A percentile compares a stretch with the other conserved stretches of the same genome.
These are phyloP conservation scores for Drosophila equinoxialis DNA, from an alignment of 1,140 invertebrate species.

Conservation along the genomic window DNA sequence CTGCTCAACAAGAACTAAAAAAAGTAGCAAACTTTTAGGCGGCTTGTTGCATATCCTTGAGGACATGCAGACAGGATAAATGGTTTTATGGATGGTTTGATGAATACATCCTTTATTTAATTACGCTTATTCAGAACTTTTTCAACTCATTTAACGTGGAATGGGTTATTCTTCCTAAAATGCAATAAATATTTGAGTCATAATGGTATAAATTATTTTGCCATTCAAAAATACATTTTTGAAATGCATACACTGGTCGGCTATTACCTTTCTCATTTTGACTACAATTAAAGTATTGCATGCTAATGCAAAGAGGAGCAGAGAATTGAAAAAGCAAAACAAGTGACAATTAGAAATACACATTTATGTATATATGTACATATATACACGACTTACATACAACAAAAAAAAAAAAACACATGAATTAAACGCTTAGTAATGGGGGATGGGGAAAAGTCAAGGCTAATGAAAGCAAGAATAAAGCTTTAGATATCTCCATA, in stretches of 20 bases:
- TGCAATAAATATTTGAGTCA: too few relatives aligned
- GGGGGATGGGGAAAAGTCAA: constrained; percentile 41
- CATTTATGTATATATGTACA: too few relatives aligned
- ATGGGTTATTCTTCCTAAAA: too few relatives aligned
- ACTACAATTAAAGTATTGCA: constrained; percentile 45
- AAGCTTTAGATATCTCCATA: too few relatives aligned
- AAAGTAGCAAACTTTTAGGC: constrained; percentile 69
- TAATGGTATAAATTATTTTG: background rate
- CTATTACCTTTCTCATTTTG: background rate
- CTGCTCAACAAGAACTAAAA: constrained; percentile 62
- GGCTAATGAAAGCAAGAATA: constrained; percentile 10
- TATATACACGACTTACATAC: constrained; percentile 8
- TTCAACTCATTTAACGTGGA: too few relatives aligned
- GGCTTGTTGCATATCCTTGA: constrained; percentile 42
- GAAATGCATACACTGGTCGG: background rate
- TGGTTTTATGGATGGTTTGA: too few relatives aligned
- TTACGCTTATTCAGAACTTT: too few relatives aligned
- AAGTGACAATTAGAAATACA: constrained; percentile 65
- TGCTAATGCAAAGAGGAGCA: constrained; percentile 50
- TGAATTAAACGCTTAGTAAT: constrained; percentile 14
- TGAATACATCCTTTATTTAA: too few relatives aligned
- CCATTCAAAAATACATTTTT: background rate
- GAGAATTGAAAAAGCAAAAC: constrained; percentile 34
- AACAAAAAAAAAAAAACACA: constrained; percentile 3
- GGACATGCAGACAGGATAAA: too few relatives aligned